These are phyloP conservation scores for Phaedon cochleariae DNA, from an alignment of 2,888 invertebrate species.

Conservation along the genomic window DNA sequence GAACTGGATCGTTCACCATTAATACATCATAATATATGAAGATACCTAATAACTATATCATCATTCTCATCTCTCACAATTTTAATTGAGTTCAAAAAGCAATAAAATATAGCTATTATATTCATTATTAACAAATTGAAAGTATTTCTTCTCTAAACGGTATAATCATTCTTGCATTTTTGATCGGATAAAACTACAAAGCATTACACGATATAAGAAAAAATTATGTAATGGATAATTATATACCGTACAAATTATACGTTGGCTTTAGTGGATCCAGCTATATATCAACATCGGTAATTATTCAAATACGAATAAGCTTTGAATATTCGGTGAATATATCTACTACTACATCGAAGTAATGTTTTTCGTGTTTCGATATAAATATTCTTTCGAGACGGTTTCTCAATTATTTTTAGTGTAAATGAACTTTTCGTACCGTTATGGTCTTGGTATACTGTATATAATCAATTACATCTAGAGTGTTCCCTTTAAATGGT, in stretches of 20 bases:
- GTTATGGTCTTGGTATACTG: slow-evolving; percentile 4
- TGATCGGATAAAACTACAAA: slow-evolving; percentile 16
- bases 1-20: not conserved
- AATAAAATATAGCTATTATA: slow-evolving; percentile 18
- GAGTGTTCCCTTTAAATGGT: too few species aligned
- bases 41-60: slow-evolving; percentile 14
- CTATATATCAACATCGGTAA: not conserved
- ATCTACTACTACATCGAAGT: too few species aligned
- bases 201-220: slow-evolving; percentile 6
- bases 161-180: slow-evolving; percentile 11
- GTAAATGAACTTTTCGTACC: slow-evolving; percentile 16
- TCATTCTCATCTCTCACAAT: slow-evolving; percentile 10
- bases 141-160: not conserved
- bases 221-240: slow-evolving; percentile 8
- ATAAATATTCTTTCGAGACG: not conserved
- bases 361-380: not conserved
- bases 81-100: slow-evolving; percentile 16
- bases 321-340: too few species aligned
- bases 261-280: not conserved
- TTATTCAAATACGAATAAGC: not conserved
- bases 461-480: too few species aligned
- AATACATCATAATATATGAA: slow-evolving; percentile 6
- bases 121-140: slow-evolving; percentile 14
- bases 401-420: not conserved
- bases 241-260: not conserved